These are phyloP conservation scores for Barbus barbus DNA, from an alignment of 2,113 vertebrate genomes.

Conservation along the genomic window DNA sequence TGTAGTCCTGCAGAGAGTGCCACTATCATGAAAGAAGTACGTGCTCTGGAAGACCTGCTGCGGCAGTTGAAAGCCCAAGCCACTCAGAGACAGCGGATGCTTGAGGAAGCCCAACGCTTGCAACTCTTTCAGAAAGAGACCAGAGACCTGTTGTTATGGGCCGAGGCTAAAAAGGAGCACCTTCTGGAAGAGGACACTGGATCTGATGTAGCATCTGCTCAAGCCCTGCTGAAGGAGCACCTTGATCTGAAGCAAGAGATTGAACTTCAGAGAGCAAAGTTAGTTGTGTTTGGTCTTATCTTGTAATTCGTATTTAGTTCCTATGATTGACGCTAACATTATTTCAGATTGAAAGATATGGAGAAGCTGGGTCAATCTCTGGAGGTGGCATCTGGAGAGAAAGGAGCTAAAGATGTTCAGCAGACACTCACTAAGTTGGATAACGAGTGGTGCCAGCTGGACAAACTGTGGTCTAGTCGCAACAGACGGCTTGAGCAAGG, in stretches of 20 bases:
- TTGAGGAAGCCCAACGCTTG: conserved; percentile 65
- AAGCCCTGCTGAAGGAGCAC: conserved; percentile 76
- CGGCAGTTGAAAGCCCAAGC: conserved; percentile 68
- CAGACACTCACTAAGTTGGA: conserved; percentile 67
- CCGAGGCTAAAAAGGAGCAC: conserved; percentile 66
- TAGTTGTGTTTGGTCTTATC: conserved; percentile 14
- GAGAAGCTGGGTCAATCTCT: conserved; percentile 69
- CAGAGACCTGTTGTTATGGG: conserved; percentile 75
- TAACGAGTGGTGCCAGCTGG: conserved; percentile 69
- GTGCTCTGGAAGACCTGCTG: conserved; percentile 77
- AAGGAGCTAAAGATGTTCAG: conserved; percentile 61
- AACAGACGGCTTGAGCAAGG: conserved; percentile 72
- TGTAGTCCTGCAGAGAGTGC: conserved; percentile 79
- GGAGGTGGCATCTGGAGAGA: conserved; percentile 37
- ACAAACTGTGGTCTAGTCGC: conserved; percentile 73
- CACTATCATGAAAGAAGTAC: conserved; percentile 78
- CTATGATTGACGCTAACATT: neutral
- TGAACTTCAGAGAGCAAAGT: conserved; percentile 78
- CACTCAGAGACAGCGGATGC: conserved; percentile 52
- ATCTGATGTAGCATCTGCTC: conserved; percentile 75
- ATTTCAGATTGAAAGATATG: conserved; percentile 62
- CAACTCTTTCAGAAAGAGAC: conserved; percentile 79
- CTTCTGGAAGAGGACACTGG: conserved; percentile 74
- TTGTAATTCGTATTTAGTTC: neutral
- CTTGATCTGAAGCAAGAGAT: conserved; percentile 80